Evolutionary conservation across 1,140 invertebrate genomes (phyloP), one percentile per base, ranked within the genome.

Genomic region (Tetragnatha versicolor): DNA sequence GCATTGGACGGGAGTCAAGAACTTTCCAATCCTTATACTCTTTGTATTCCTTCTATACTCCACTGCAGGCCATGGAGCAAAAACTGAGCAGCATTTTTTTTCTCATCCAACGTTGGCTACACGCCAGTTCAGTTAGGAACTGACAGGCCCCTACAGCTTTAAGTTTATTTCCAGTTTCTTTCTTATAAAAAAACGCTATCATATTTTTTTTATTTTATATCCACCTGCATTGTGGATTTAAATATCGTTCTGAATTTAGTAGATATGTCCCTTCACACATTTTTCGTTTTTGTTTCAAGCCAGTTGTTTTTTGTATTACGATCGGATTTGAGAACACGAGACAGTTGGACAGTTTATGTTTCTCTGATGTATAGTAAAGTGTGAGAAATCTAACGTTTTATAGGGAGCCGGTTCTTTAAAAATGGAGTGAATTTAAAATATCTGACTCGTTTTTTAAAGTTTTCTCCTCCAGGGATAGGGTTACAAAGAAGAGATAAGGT

Each of bases 1-100:
- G 17, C n/a, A 31, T 55, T 70, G 49, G 68, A 20, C 22, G 68
- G 55, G 39, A 55, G 68, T 70, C 68, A 70, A 70, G 55, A 70
- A 70, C 49, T 53, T 53, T 39, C 68, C 49, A 27, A 55, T 70
- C 55, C 47, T 17, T 27, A 33, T 55, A n/a, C 4, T 70, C 7
- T 70, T 70, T 69, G 49, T 53, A 55, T 20, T 55, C 2, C 22
- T 20, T 35, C 39, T 35, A 22, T 27, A 33, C 33, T 66, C 49
- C 29, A 4, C 27, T 5, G 10, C 27, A 31, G 25, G 42, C 39
- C n/a, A 9, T 22, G 17, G 17, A 17, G 3, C 12, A 6, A 33
- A 61, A 5, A 25, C 14, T 6, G 2, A 17, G 17, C 10, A 1
- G 5, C 7, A 4, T 31, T 17, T 2, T 22, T 14, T n/a, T 45